phyloP scores from a whole-genome alignment of 2,888 invertebrate genomes.

The Harmothoe impar region DNA sequence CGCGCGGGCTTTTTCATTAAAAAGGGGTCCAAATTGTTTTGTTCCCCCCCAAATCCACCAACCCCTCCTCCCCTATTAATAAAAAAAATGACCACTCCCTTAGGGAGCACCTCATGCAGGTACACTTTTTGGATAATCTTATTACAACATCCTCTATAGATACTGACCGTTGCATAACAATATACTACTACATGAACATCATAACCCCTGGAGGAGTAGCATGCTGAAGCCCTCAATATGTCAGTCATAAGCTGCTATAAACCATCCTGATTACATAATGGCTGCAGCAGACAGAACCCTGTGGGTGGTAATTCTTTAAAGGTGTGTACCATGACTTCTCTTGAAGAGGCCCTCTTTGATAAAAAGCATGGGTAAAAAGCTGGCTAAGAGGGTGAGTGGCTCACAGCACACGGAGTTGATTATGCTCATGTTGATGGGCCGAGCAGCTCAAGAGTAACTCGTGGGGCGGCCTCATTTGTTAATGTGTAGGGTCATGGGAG shows the following conservation, averaged over 20 bases:
- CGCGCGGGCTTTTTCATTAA: too few species aligned
- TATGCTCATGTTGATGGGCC: constrained; percentile 14
- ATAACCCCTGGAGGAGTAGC: too few species aligned
- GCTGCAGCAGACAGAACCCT: not conserved
- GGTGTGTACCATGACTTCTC: not conserved
- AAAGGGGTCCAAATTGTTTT: too few species aligned
- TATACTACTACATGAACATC: too few species aligned
- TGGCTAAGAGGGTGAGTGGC: not conserved
- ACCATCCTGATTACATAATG: constrained; percentile 12
- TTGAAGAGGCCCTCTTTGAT: not conserved
- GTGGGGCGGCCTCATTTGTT: not conserved
- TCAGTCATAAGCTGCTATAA: not conserved
- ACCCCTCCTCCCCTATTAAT: too few species aligned
- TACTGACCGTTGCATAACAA: too few species aligned
- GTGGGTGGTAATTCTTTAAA: constrained; percentile 22
- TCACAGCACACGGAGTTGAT: not conserved
- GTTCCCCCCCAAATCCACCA: too few species aligned
- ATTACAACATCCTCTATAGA: too few species aligned
- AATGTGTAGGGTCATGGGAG: not conserved
- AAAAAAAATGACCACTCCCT: too few species aligned
- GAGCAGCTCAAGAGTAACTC: constrained; percentile 10
- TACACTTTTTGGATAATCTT: too few species aligned
- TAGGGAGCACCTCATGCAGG: too few species aligned
- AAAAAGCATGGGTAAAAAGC: not conserved
- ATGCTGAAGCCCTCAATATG: not conserved